Conservation (phyloP, 2,888 invertebrate genomes). For the Tenodera sinensis region DNA sequence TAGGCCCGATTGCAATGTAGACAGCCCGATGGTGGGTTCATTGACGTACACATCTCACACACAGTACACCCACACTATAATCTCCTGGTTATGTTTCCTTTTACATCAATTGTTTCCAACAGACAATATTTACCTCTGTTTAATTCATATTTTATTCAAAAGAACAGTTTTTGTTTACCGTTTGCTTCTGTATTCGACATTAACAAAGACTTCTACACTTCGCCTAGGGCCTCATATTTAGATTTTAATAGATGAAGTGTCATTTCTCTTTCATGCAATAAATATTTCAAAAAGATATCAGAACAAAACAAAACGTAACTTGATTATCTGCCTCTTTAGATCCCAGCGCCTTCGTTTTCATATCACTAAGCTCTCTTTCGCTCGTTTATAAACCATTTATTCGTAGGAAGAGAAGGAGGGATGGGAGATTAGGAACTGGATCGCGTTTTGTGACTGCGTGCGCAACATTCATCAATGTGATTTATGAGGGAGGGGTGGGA, state of each 20-base stretch:
- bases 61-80: too few species aligned
- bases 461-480: conserved; percentile 29
- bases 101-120: too few species aligned
- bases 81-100: too few species aligned
- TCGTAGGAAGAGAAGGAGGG: neutral
- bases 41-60: too few species aligned
- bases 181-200: too few species aligned
- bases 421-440: neutral
- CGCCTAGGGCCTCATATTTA: neutral
- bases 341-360: neutral
- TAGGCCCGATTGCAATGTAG: too few species aligned
- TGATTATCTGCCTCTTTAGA: neutral
- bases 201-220: too few species aligned
- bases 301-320: neutral
- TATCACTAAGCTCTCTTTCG: neutral
- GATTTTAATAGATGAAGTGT: neutral
- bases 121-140: too few species aligned
- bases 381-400: neutral
- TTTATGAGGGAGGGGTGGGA: conserved; percentile 9
- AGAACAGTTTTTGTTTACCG: too few species aligned
- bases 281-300: neutral
- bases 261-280: neutral
- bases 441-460: conserved; percentile 10
- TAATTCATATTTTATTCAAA: too few species aligned
- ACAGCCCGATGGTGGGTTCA: too few species aligned